Percentiles rank a stretch among this genome's conserved stretches.
These are phyloP conservation scores for Illadopsis cleaveri DNA, from an alignment of 2,113 vertebrate species.

Conservation along the genomic window DNA sequence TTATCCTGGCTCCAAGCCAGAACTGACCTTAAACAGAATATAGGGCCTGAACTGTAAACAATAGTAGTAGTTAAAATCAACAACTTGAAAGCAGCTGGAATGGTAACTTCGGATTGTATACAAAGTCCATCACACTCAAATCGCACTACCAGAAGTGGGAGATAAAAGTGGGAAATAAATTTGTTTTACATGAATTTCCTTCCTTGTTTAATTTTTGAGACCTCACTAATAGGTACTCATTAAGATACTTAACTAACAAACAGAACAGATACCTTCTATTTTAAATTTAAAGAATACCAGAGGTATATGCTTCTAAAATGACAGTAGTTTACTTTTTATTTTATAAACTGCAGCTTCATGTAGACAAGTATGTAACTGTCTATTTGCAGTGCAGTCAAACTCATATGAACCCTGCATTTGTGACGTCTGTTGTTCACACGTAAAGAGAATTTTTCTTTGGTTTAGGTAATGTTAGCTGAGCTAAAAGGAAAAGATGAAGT, in stretches of 20 bases:
- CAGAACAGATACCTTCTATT: not conserved
- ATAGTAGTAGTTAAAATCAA: not conserved
- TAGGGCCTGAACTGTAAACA: not conserved
- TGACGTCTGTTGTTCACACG: rapidly evolving
- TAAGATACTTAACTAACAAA: not conserved
- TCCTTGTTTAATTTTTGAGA: not conserved
- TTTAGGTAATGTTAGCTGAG: constrained; percentile 96
- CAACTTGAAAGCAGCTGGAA: not conserved
- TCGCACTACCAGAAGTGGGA: not conserved
- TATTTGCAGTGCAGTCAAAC: not conserved
- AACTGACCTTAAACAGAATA: not conserved
- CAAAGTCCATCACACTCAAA: not conserved
- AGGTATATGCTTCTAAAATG: not conserved
- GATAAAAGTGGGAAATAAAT: not conserved
- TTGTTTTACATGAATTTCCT: not conserved
- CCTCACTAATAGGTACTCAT: not conserved
- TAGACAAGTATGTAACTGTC: not conserved
- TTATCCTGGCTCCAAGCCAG: not conserved
- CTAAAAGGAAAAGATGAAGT: constrained; percentile 96
- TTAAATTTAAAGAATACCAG: not conserved
- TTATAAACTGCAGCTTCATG: not conserved
- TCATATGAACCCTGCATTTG: not conserved
- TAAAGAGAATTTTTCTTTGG: not conserved
- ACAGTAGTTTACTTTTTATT: not conserved
- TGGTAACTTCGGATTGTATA: not conserved